Base-by-base conservation (phyloP, 2,113 vertebrate species). In the Sakesphorus luctuosus region DNA sequence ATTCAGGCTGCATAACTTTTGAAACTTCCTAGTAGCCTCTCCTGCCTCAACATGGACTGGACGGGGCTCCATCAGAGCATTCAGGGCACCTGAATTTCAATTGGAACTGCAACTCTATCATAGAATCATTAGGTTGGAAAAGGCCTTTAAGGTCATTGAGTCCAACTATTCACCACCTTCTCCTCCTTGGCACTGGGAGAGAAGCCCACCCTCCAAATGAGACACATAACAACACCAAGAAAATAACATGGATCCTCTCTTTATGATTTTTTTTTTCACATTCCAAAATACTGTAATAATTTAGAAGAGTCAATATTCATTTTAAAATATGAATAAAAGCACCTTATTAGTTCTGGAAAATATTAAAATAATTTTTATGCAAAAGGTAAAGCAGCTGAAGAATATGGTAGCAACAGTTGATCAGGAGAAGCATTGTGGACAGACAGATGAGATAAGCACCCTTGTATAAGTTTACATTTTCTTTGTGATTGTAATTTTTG, bases 391-490 rank as follows among this genome's bases (percentile, higher is more conserved):
- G 76, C 10, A 67, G 8, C 2, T 47, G 18, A 89, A 74, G 26
- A 69, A 72, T 5, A 35, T 0, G 2, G 33, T 7, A 74, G 56
- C 47, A 74, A 25, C 16, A 55, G 3, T 50, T 44, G 10, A 47
- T 49, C 14, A 18, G 56, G 8, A 81, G 62, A 7, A 19, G 8
- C 15, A 21, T 6, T 21, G 11, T 18, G 24, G 52, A 74, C 66
- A 93, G 69, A 59, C 25, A 59, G 18, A 55, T 0, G 1, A 77
- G 17, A 33, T 25, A 59, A 3, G 1, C 17, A 56, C 6, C 10
- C 40, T 63, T 43, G 33, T 18, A 49, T 0, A 4, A 68, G 11
- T 21, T 46, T 67, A n/a, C 5, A 11, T 38, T 58, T 91, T 84
- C 61, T 53, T 71, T 50, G 20, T 28, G 7, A 66, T 66, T 3